Evolutionary conservation across 2,797 vertebrate species (phyloP).

Genomic region (Coluber constrictor): DNA sequence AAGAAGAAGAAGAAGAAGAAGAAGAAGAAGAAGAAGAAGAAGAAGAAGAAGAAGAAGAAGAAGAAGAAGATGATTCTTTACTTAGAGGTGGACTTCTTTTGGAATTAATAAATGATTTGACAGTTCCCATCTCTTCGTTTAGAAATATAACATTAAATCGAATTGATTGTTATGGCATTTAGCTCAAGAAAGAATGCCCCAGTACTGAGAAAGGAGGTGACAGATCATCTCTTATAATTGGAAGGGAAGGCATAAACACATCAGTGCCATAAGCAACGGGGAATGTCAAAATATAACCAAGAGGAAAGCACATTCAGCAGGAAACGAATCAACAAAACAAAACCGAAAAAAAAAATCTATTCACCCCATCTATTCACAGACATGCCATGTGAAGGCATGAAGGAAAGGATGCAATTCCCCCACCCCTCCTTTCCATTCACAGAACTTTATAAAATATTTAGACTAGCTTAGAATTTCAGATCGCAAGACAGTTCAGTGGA

Average conservation of each 20-base stretch:
- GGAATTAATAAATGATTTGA: constrained; percentile 50
- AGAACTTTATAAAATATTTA: constrained; percentile 64
- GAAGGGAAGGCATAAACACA: constrained; percentile 15
- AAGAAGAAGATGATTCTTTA: too few relatives aligned
- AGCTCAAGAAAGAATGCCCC: constrained; percentile 43
- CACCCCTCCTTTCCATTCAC: constrained; percentile 42
- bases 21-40: neutral
- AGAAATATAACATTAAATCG: constrained; percentile 45
- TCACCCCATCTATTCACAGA: neutral
- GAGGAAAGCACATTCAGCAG: neutral
- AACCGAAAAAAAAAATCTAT: neutral
- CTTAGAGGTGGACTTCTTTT: neutral
- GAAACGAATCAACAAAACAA: neutral
- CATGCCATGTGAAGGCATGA: constrained; percentile 15
- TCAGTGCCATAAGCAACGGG: neutral
- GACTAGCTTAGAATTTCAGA: constrained; percentile 54
- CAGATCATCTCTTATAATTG: constrained; percentile 37
- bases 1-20: neutral
- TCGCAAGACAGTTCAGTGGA: constrained; percentile 52
- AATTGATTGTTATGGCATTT: constrained; percentile 37
- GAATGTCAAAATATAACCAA: constrained; percentile 14
- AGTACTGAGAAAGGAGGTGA: constrained; percentile 49
- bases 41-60: neutral
- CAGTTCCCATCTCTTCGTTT: constrained; percentile 51
- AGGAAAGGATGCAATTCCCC: neutral